Base-by-base conservation (phyloP, 1,140 invertebrate species). In the Globodera rostochiensis region DNA sequence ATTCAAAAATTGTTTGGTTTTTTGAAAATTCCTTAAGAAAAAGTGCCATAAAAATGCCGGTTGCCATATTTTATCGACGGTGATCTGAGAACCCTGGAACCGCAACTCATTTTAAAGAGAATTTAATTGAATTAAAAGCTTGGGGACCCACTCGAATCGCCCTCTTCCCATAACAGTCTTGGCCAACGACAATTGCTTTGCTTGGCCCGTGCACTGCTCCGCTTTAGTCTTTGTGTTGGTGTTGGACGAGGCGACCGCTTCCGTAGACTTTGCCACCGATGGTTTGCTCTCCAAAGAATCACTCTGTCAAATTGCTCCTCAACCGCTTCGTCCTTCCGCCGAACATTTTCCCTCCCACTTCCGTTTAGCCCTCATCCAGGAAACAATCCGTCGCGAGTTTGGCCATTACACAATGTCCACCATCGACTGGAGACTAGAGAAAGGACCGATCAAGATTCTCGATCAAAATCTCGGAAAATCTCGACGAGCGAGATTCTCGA, bases 101-200 rank as follows among this genome's bases (percentile, higher is more conserved):
- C 25, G 25, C 25, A 36, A 36, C 25, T 36, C 25, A 36, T 36
- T 36, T 36, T 36, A 36, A 36, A 36, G 25, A 36, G 25, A 36
- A 2, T 36, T 36, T 0, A 36, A 36, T 36, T 36, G 25, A 36
- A 36, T 36, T 36, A 2, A 36, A 36, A 36, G 25, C 25, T 36
- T 0, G 25, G 2, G 25, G 25, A 2, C 2, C 25, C 25, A 36
- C 25, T 36, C 25, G 25, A 36, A 36, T 36, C 25, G 25, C 25
- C 25, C 25, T 36, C 25, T 36, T 36, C 25, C 25, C 25, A 36
- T 88, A 89, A 15, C 57, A 91, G 91, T 87, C 91, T 92, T 82
- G 92, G 92, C 5, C 92, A 92, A 84, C 84, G 91, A 73, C 92
- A 93, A 87, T 86, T 93, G 67, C 85, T 93, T 25, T 93, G 92